Evolutionary conservation across 2,888 invertebrate genomes (phyloP).

Genomic region (Hybos culiciformis): DNA sequence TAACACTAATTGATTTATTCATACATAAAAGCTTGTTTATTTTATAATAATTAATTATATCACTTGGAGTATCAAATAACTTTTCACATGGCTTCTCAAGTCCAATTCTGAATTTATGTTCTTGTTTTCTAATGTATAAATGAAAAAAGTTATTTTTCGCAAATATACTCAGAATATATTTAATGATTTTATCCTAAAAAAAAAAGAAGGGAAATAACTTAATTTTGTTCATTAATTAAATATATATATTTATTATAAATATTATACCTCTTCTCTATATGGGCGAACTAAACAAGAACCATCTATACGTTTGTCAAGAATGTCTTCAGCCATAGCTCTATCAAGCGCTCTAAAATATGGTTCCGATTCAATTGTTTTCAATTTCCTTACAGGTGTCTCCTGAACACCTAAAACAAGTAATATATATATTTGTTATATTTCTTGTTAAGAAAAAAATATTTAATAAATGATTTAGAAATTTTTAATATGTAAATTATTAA

Average conservation of each 20-base stretch:
- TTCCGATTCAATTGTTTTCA: constrained; percentile 28
- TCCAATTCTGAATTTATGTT: constrained; percentile 28
- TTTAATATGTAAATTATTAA: too few relatives aligned
- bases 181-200: constrained; percentile 26
- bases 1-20: constrained; percentile 26
- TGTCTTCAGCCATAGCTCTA: constrained; percentile 26
- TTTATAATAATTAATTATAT: constrained; percentile 31
- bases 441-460: neutral
- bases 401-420: neutral
- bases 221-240: neutral
- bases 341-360: constrained; percentile 30
- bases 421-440: neutral
- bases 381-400: constrained; percentile 3
- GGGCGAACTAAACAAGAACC: constrained; percentile 33
- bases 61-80: constrained; percentile 26
- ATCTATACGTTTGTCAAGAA: constrained; percentile 26
- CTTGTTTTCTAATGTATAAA: constrained; percentile 28
- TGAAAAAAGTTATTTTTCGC: constrained; percentile 29
- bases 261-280: constrained; percentile 26
- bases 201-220: constrained; percentile 4
- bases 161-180: constrained; percentile 31
- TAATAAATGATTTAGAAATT: neutral
- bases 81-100: constrained; percentile 29
- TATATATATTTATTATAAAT: neutral
- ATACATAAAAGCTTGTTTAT: constrained; percentile 29